phyloP scores from a whole-genome alignment of 1,140 invertebrate genomes.

The Microplitis demolitor region DNA sequence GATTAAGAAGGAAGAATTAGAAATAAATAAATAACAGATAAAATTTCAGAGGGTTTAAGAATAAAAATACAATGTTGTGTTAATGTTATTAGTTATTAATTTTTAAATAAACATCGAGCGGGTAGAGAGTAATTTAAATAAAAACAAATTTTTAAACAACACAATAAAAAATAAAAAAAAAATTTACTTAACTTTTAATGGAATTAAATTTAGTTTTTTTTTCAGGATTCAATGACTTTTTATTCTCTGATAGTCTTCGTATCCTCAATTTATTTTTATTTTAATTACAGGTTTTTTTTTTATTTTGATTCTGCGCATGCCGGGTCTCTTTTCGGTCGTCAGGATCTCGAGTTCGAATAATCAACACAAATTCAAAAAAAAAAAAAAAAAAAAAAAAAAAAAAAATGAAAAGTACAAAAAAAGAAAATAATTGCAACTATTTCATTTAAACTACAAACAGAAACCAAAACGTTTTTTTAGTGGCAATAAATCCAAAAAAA shows the following conservation, averaged over 20 bases:
- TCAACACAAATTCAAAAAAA: constrained; percentile 33
- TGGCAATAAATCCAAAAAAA: neutral
- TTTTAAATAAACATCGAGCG: constrained; percentile 7
- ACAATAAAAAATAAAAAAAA: too few relatives aligned
- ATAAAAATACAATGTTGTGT: neutral
- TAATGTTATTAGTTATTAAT: neutral
- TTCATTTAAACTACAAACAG: neutral
- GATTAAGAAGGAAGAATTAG: constrained; percentile 3
- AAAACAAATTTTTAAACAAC: neutral
- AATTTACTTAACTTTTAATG: too few relatives aligned
- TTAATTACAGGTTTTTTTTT: neutral
- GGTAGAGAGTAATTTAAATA: constrained; percentile 21
- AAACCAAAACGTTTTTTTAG: neutral
- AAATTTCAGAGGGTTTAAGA: neutral
- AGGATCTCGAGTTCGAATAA: constrained; percentile 9
- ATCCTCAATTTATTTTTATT: neutral
- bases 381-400: too few relatives aligned
- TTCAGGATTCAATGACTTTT: too few relatives aligned
- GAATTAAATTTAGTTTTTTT: too few relatives aligned
- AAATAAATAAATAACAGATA: neutral
- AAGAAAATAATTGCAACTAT: neutral
- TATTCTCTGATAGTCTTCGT: too few relatives aligned
- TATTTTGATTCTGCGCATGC: constrained; percentile 9
- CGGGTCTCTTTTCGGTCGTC: constrained; percentile 14
- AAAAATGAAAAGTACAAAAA: too few relatives aligned